These are phyloP conservation scores for Drosophila arawakana DNA, from an alignment of 1,140 invertebrate species.

Conservation along the genomic window DNA sequence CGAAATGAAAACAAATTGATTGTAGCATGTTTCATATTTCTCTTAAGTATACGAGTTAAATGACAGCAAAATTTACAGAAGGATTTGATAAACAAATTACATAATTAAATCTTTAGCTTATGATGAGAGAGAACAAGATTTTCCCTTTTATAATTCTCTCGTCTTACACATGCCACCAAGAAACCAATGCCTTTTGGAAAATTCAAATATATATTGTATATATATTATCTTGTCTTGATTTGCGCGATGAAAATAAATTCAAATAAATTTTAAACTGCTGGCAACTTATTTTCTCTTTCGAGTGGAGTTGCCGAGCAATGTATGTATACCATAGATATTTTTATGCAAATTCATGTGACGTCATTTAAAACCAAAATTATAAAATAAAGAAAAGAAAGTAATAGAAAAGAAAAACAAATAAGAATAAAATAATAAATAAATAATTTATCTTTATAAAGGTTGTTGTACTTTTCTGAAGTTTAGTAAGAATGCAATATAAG, in stretches of 20 bases:
- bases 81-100: slow-evolving; percentile 65
- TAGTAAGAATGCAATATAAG: slow-evolving; percentile 70
- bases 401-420: slow-evolving; percentile 9
- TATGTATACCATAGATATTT: slow-evolving; percentile 52
- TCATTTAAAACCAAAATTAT: slow-evolving; percentile 48
- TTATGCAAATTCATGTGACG: slow-evolving; percentile 80
- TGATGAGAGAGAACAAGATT: slow-evolving; percentile 17
- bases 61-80: slow-evolving; percentile 68
- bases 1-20: background rate
- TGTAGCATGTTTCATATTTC: slow-evolving; percentile 11
- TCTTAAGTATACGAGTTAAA: background rate
- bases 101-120: slow-evolving; percentile 29
- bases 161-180: slow-evolving; percentile 84
- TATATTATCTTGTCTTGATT: slow-evolving; percentile 45
- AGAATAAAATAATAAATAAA: slow-evolving; percentile 42
- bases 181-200: slow-evolving; percentile 86
- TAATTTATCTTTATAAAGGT: slow-evolving; percentile 16
- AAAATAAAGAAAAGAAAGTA: slow-evolving; percentile 11
- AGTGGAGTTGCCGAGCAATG: slow-evolving; percentile 39
- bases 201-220: slow-evolving; percentile 38
- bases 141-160: background rate
- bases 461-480: slow-evolving; percentile 67
- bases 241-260: slow-evolving; percentile 51
- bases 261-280: slow-evolving; percentile 34
- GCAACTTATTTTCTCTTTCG: slow-evolving; percentile 22